phyloP scores from a whole-genome alignment of 2,888 invertebrate species.

The Tenthredo scrophulariae region DNA sequence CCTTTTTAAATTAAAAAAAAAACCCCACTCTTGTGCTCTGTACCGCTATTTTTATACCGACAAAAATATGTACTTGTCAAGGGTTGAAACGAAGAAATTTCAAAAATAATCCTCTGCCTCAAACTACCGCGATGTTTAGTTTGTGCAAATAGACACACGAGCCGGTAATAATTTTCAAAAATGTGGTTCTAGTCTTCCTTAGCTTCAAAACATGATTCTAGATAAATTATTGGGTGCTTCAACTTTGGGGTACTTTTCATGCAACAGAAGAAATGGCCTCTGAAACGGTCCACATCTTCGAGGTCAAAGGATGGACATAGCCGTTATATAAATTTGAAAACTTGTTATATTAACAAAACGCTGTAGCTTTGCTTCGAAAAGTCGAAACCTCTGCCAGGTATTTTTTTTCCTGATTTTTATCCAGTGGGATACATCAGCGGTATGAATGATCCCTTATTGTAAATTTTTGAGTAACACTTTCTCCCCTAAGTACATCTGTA shows the following conservation, averaged over 20 bases:
- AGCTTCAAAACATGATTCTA: background rate
- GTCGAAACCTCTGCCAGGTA: too few relatives aligned
- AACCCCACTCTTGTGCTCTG: background rate
- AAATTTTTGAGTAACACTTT: constrained; percentile 27
- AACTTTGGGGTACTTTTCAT: too few relatives aligned
- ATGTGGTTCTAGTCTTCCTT: background rate
- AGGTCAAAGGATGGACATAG: too few relatives aligned
- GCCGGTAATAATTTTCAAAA: background rate
- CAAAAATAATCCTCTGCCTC: background rate
- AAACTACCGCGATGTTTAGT: too few relatives aligned
- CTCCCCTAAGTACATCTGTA: background rate
- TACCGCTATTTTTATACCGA: background rate
- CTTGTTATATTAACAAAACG: too few relatives aligned
- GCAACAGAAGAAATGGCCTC: too few relatives aligned
- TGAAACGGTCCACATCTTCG: too few relatives aligned
- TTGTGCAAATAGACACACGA: too few relatives aligned
- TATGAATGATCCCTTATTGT: background rate
- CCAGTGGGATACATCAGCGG: background rate
- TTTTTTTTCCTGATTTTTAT: background rate
- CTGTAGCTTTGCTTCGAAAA: too few relatives aligned
- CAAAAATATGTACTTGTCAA: background rate
- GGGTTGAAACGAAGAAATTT: background rate
- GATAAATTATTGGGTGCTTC: too few relatives aligned
- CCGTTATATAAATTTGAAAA: too few relatives aligned
- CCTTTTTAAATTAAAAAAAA: background rate